These are phyloP conservation scores for Phrynosoma platyrhinos DNA, from an alignment of 2,113 vertebrate species.

Conservation along the genomic window DNA sequence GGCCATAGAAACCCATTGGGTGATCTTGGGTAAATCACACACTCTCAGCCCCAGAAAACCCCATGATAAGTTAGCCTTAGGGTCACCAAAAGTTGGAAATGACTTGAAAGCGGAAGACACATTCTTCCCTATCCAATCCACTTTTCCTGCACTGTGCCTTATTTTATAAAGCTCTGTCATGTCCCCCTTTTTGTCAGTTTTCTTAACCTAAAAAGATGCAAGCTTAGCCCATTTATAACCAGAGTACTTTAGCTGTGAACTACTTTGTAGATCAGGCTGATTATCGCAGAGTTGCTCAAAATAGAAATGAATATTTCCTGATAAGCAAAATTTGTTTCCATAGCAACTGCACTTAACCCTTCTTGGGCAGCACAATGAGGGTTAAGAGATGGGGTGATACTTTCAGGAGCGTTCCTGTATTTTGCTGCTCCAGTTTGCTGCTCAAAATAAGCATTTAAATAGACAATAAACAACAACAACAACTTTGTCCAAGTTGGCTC, in stretches of 20 bases:
- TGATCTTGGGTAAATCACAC: too few species aligned
- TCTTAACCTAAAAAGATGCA: neutral
- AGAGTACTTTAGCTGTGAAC: slow-evolving; percentile 1
- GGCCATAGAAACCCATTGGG: too few species aligned
- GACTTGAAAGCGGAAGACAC: neutral
- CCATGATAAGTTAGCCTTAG: too few species aligned
- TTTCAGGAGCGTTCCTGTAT: neutral
- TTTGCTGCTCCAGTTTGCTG: neutral
- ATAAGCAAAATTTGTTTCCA: slow-evolving; percentile 25
- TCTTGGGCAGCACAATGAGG: neutral
- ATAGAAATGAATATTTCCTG: neutral
- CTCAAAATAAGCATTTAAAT: too few species aligned
- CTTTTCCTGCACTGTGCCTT: neutral
- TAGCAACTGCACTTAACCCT: slow-evolving; percentile 10
- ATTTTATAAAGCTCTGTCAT: neutral
- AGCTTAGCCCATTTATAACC: neutral
- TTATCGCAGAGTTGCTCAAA: neutral
- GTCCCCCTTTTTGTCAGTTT: too few species aligned
- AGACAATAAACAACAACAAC: too few species aligned
- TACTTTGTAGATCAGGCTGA: neutral
- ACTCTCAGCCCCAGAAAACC: too few species aligned
- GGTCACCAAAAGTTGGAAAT: too few species aligned
- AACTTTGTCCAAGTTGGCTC: too few species aligned
- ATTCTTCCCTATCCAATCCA: too few species aligned
- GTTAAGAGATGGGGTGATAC: neutral